phyloP scores from a whole-genome alignment of 2,113 vertebrate genomes.

The Megatriorchis doriae region DNA sequence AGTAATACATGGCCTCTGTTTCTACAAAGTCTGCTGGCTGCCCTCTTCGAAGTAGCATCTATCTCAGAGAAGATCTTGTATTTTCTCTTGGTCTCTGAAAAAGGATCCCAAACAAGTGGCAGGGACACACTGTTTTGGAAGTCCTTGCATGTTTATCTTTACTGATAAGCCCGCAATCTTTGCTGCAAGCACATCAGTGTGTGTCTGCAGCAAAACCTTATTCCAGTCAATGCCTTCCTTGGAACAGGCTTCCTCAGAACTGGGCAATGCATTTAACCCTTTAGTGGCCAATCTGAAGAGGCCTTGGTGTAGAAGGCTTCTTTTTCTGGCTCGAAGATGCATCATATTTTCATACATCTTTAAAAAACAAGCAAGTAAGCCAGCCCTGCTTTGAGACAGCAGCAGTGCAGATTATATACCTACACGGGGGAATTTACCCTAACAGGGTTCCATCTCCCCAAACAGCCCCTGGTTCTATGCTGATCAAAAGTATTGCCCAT shows the following conservation, averaged over 20 bases:
- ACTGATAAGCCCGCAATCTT: slow-evolving; percentile 63
- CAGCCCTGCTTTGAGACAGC: neutral
- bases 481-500: slow-evolving; percentile 6
- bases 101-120: slow-evolving; percentile 47
- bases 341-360: neutral
- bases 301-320: neutral
- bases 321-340: neutral
- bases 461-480: neutral
- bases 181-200: slow-evolving; percentile 26
- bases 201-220: slow-evolving; percentile 26
- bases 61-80: slow-evolving; percentile 15
- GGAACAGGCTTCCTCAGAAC: neutral
- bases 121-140: slow-evolving; percentile 27
- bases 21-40: neutral
- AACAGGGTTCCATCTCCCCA: neutral
- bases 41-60: neutral
- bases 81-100: slow-evolving; percentile 30
- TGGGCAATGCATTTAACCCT: slow-evolving; percentile 21
- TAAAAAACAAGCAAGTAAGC: neutral
- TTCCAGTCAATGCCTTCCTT: neutral
- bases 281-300: neutral
- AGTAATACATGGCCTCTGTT: neutral
- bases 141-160: slow-evolving; percentile 53
- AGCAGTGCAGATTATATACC: neutral
- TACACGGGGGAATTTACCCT: neutral